These are phyloP conservation scores for Tipula vernalis DNA, from an alignment of 2,888 invertebrate species.

Conservation along the genomic window DNA sequence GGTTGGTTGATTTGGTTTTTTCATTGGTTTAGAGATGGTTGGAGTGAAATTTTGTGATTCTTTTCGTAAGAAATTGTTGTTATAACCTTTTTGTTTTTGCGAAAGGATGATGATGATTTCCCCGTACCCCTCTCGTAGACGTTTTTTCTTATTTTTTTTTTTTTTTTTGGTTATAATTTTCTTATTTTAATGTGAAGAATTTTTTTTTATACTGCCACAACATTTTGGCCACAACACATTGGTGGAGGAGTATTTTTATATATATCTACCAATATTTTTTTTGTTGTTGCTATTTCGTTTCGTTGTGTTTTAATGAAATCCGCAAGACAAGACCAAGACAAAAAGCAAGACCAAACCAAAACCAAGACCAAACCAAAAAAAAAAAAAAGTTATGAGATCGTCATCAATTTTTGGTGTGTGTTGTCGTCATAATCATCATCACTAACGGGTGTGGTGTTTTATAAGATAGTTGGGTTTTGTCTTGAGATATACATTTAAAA, in stretches of 20 bases:
- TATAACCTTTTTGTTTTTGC: not conserved
- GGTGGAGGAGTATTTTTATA: constrained; percentile 16
- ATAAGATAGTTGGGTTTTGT: constrained; percentile 1
- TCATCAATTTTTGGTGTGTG: not conserved
- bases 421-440: constrained; percentile 9
- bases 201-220: constrained; percentile 19
- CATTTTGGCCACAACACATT: constrained; percentile 25
- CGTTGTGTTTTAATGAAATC: not conserved
- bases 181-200: not conserved
- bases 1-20: constrained; percentile 9
- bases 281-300: not conserved
- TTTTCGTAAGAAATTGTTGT: not conserved
- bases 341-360: not conserved
- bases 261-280: not conserved
- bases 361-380: not conserved
- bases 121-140: not conserved
- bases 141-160: not conserved
- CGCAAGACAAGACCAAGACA: constrained; percentile 11
- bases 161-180: not conserved
- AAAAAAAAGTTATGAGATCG: not conserved
- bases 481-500: not conserved
- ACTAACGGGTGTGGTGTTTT: constrained; percentile 9
- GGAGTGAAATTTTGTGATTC: constrained; percentile 10
- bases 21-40: constrained; percentile 10
- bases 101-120: not conserved